phyloP scores from a whole-genome alignment of 2,113 vertebrate species.

The Eulacestoma nigropectus region DNA sequence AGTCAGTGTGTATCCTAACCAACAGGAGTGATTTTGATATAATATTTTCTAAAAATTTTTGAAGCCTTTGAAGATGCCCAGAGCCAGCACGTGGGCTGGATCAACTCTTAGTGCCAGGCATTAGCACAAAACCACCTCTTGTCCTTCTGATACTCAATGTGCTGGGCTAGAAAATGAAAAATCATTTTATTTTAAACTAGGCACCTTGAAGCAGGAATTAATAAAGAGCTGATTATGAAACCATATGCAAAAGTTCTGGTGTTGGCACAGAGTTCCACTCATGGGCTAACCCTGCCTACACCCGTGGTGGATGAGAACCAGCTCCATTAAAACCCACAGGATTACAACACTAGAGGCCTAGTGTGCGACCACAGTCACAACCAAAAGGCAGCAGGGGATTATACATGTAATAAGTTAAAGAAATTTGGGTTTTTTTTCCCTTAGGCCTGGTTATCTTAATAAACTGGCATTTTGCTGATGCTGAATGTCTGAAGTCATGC shows the following conservation, averaged over 20 bases:
- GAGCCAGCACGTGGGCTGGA: background rate
- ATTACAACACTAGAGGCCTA: background rate
- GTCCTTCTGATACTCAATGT: background rate
- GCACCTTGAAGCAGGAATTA: background rate
- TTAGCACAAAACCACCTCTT: background rate
- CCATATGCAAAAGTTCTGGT: background rate
- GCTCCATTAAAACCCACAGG: background rate
- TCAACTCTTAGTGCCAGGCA: background rate
- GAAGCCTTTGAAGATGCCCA: background rate
- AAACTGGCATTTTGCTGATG: constrained; percentile 17
- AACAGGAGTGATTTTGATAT: background rate
- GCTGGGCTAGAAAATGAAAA: background rate
- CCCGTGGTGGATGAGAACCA: background rate
- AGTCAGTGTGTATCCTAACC: background rate
- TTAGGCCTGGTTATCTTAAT: background rate
- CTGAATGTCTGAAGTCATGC: background rate
- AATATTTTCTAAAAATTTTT: background rate
- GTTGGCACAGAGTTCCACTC: background rate
- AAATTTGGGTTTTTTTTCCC: background rate
- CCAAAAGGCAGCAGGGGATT: background rate
- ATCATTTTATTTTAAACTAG: background rate
- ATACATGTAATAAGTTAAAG: background rate
- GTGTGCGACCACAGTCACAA: background rate
- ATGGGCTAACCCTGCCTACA: background rate
- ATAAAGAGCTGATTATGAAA: constrained; percentile 1